Evolutionary conservation across 2,888 invertebrate species (phyloP).

Genomic region (Dendrolimus pini): DNA sequence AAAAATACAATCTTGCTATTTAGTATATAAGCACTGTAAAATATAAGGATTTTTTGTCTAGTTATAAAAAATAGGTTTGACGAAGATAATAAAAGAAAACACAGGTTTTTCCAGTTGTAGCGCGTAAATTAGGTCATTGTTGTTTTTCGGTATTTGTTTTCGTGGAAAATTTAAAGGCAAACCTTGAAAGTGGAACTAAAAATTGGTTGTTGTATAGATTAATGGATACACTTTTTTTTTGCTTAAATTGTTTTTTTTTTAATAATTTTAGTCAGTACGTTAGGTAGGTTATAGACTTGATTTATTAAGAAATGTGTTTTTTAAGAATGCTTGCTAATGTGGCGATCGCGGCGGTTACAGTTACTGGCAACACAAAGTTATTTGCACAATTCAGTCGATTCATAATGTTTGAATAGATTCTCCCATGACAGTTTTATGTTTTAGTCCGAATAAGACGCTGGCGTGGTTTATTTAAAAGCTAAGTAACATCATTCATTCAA

Average conservation of each 20-base stretch:
- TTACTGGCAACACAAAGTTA: neutral
- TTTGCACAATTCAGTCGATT: neutral
- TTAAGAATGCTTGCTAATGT: conserved; percentile 47
- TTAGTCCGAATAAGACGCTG: too few relatives aligned
- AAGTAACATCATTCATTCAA: too few relatives aligned
- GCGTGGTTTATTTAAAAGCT: too few relatives aligned
- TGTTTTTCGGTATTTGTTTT: conserved; percentile 18
- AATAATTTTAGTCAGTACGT: conserved; percentile 22
- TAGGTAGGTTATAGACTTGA: conserved; percentile 24
- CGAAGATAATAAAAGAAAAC: conserved; percentile 11
- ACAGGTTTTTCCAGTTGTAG: conserved; percentile 16
- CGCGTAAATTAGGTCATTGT: conserved; percentile 18
- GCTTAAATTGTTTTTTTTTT: neutral
- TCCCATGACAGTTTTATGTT: too few relatives aligned
- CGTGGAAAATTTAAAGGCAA: conserved; percentile 19
- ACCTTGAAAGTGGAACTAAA: conserved; percentile 13
- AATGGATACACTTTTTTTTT: conserved; percentile 21
- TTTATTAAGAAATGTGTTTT: conserved; percentile 44
- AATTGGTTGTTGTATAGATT: conserved; percentile 63
- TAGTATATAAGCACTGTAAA: conserved; percentile 35
- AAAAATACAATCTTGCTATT: conserved; percentile 54
- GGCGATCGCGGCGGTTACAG: conserved; percentile 20
- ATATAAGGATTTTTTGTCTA: conserved; percentile 19
- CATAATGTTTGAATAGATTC: too few relatives aligned
- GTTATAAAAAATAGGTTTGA: conserved; percentile 10